These are phyloP conservation scores for Agonopterix heracliana DNA, from an alignment of 2,888 invertebrate species.

Conservation along the genomic window DNA sequence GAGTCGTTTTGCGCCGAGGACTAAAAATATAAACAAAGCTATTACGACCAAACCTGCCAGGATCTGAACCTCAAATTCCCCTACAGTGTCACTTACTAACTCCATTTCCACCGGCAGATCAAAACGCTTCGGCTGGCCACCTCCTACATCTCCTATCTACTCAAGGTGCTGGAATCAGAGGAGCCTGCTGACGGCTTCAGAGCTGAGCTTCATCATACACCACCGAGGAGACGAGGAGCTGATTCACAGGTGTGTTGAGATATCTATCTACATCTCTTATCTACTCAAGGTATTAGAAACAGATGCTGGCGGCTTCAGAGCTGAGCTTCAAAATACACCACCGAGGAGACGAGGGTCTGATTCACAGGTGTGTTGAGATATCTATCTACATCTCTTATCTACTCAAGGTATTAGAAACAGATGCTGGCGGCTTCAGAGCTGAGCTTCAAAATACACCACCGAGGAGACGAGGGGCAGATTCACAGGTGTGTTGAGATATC, in stretches of 20 bases:
- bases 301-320: too few species aligned
- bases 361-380: too few species aligned
- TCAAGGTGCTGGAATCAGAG: constrained; percentile 91
- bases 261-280: background rate
- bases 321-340: too few species aligned
- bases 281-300: too few species aligned
- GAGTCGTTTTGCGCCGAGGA: too few species aligned
- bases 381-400: too few species aligned
- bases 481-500: too few species aligned
- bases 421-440: too few species aligned
- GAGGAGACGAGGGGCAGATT: too few species aligned
- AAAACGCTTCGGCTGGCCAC: constrained; percentile 96
- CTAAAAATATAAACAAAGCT: background rate
- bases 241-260: constrained; percentile 31
- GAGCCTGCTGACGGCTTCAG: constrained; percentile 89
- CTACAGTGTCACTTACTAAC: constrained; percentile 11
- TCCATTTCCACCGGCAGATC: constrained; percentile 78
- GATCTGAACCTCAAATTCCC: constrained; percentile 11
- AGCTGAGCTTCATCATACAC: constrained; percentile 83
- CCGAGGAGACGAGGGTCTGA: too few species aligned
- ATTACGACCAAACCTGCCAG: constrained; percentile 1
- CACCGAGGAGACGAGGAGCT: constrained; percentile 52
- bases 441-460: too few species aligned
- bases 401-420: too few species aligned
- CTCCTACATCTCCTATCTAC: constrained; percentile 93